Conservation (phyloP, 2,797 vertebrate species). For the Tolypeutes matacus region DNA sequence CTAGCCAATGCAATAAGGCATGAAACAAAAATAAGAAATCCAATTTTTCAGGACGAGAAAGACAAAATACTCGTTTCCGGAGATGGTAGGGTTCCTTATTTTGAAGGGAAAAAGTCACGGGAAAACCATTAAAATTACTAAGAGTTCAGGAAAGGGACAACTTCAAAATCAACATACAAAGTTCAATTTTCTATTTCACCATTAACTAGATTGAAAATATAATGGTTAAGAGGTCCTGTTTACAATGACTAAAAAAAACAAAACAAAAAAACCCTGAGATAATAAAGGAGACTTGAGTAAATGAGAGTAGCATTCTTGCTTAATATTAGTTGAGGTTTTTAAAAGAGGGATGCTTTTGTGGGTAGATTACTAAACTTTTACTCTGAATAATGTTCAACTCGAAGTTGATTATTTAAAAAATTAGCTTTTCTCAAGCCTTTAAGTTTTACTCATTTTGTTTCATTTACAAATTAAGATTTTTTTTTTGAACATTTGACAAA, state of each 20-base stretch:
- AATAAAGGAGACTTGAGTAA: background rate
- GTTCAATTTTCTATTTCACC: conserved; percentile 37
- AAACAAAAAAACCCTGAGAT: background rate
- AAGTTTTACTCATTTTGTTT: conserved; percentile 48
- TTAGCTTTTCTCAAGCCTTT: conserved; percentile 47
- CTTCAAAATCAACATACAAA: conserved; percentile 25
- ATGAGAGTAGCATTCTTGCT: background rate
- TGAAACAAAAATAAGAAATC: conserved; percentile 59
- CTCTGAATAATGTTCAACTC: conserved; percentile 6
- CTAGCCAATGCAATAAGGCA: conserved; percentile 70
- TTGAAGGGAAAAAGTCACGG: background rate
- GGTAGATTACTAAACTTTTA: conserved; percentile 41
- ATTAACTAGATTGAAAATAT: conserved; percentile 35
- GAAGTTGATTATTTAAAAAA: background rate
- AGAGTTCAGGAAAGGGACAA: background rate
- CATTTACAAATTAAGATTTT: conserved; percentile 45
- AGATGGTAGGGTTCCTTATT: background rate
- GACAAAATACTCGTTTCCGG: conserved; percentile 37
- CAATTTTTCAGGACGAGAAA: conserved; percentile 9
- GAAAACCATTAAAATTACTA: background rate
- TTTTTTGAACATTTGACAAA: background rate
- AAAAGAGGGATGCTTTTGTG: background rate
- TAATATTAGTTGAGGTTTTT: background rate
- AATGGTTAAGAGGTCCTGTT: background rate
- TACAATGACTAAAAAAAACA: background rate